A percentile compares a stretch with the other conserved stretches of the same genome.
phyloP scores from a whole-genome alignment of 2,888 invertebrate species.

The Empis livida region DNA sequence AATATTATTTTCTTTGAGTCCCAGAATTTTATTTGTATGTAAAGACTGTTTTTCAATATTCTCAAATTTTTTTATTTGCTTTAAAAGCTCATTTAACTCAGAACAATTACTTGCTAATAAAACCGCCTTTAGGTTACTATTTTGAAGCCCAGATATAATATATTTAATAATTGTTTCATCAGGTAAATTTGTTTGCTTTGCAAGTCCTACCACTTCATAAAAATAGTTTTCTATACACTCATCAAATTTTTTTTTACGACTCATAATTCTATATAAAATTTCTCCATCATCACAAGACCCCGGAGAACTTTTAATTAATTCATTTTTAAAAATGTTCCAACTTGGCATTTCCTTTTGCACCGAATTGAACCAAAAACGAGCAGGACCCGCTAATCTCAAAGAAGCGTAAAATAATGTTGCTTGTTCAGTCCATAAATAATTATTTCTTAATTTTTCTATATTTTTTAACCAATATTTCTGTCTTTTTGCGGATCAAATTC shows the following conservation, averaged over 20 bases:
- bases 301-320: not conserved
- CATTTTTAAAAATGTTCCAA: not conserved
- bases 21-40: not conserved
- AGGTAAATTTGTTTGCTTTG: not conserved
- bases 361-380: not conserved
- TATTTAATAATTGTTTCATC: not conserved
- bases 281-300: not conserved
- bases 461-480: not conserved
- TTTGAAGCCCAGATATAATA: not conserved
- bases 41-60: not conserved
- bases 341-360: not conserved
- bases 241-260: not conserved
- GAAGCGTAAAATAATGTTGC: constrained; percentile 1
- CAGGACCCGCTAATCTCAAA: not conserved
- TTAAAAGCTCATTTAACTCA: not conserved
- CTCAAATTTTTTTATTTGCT: constrained; percentile 1
- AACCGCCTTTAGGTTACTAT: not conserved
- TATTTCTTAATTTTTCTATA: not conserved
- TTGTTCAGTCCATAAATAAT: not conserved
- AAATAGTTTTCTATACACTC: not conserved
- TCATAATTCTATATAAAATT: not conserved
- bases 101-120: not conserved
- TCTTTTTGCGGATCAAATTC: not conserved
- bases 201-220: not conserved
- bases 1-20: not conserved